Base-by-base conservation (phyloP, 1,140 invertebrate species). In the Drosophila willistoni region DNA sequence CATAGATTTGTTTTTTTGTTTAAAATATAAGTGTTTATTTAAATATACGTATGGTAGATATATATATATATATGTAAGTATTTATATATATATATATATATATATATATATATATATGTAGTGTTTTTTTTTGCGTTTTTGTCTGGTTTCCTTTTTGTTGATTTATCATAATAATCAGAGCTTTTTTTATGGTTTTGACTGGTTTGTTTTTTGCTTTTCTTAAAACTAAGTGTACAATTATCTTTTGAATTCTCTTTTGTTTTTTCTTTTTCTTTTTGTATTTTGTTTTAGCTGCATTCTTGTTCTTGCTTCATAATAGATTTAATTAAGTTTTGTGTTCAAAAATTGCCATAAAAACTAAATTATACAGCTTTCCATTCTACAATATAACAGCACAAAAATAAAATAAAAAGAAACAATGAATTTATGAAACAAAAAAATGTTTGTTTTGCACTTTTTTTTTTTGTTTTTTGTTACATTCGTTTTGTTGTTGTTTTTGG, bases 1-100 rank as follows among this genome's bases (percentile, higher is more conserved):
- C 25, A 29, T 7, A 7, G 7, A 9, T 7, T 47, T 39, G 34
- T 60, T 44, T 47, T 71, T 73, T 65, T 51, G 44, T 51, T 51
- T 56, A 54, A 64, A 64, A 64, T 77, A 65, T 65, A 77, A 71
- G 73, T 76, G 73, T 77, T 77, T 77, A 77, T 77, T 77, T 71
- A 77, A 71, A 77, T 77, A 77, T 76, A 76, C 73, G 73, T 77
- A 78, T 77, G 77, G 76, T 77, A 77, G 73, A 77, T 77, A 76
- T 76, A 69, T 76, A 44, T 76, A 44, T 69, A 76, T 76, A 63
- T 75, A 39, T 44, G 25, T 62, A 25, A 44, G 29, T 47, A 47
- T 41, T 25, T 25, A 19, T 63, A 29, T 63, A 51, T 25, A 76
- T 76, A 60, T 69, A 76, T 76, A 57, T 69, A 76, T 63, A 62